These are phyloP conservation scores for Leptobrachium ailaonicum DNA, from an alignment of 2,113 vertebrate genomes.

Conservation along the genomic window DNA sequence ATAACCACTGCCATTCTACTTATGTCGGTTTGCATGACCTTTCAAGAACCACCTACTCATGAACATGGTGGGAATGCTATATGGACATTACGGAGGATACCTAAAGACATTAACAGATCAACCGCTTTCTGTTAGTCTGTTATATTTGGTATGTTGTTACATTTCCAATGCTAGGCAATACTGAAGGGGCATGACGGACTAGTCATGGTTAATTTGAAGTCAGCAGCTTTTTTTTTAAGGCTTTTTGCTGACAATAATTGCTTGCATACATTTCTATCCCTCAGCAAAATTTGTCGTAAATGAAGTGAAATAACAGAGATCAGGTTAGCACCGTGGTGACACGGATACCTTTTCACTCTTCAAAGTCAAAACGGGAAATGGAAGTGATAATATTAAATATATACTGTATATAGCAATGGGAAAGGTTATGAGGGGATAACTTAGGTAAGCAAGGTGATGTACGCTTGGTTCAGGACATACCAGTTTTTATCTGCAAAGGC, in stretches of 20 bases:
- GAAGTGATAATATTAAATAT: conserved; percentile 11
- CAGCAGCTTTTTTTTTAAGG: conserved; percentile 93
- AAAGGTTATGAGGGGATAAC: too few species aligned
- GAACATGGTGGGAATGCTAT: too few species aligned
- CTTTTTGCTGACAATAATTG: conserved; percentile 94
- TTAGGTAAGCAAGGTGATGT: too few species aligned
- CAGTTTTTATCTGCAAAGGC: too few species aligned
- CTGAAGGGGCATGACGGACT: conserved; percentile 68
- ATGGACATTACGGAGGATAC: too few species aligned
- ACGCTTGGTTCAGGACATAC: too few species aligned
- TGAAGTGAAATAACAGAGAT: conserved; percentile 68
- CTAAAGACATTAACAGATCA: not conserved
- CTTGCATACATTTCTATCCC: conserved; percentile 85
- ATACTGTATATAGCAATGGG: too few species aligned
- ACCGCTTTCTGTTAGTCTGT: not conserved
- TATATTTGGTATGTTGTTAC: conserved; percentile 53
- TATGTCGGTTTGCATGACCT: too few species aligned
- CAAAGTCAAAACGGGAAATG: conserved; percentile 66
- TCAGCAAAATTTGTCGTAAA: conserved; percentile 85
- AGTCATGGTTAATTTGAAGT: conserved; percentile 85
- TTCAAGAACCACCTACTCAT: too few species aligned
- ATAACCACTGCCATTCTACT: too few species aligned
- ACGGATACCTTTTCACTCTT: conserved; percentile 68
- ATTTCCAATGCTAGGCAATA: conserved; percentile 63
- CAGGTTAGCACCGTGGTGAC: conserved; percentile 69